phyloP scores from a whole-genome alignment of 35 echinoderm and acorn worm genomes.

The Anneissia japonica region DNA sequence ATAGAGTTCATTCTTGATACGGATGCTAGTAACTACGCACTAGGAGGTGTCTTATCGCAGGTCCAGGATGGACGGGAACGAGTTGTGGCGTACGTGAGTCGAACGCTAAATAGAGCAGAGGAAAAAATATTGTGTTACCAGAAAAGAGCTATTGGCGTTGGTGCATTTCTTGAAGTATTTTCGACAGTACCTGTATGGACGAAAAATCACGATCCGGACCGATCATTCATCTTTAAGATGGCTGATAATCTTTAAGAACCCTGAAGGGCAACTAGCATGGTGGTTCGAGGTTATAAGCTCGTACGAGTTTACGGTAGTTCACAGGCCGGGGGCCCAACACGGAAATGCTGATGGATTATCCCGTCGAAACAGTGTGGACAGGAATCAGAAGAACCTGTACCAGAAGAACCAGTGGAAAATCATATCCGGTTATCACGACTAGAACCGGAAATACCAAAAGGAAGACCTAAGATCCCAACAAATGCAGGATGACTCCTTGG shows the following conservation, averaged over 20 bases:
- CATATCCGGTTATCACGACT: neutral
- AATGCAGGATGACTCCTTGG: neutral
- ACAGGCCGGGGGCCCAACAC: slow-evolving; percentile 27
- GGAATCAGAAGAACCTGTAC: neutral
- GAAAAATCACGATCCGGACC: slow-evolving; percentile 29
- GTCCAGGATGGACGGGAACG: neutral
- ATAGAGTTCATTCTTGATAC: slow-evolving; percentile 25
- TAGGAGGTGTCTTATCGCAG: slow-evolving; percentile 30
- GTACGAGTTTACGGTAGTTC: slow-evolving; percentile 36
- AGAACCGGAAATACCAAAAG: slow-evolving; percentile 1
- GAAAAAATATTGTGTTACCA: slow-evolving; percentile 26
- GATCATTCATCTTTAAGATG: slow-evolving; percentile 35
- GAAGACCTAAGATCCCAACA: neutral
- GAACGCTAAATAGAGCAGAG: neutral
- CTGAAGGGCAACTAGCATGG: slow-evolving; percentile 44
- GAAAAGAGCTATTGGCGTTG: slow-evolving; percentile 33
- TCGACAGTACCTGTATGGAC: slow-evolving; percentile 22
- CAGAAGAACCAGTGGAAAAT: neutral
- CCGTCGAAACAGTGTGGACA: neutral
- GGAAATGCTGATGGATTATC: slow-evolving; percentile 38
- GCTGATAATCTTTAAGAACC: slow-evolving; percentile 28
- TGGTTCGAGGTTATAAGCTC: slow-evolving; percentile 33
- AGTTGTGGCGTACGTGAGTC: slow-evolving; percentile 23
- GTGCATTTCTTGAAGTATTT: slow-evolving; percentile 26
- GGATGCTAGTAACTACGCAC: slow-evolving; percentile 40